phyloP scores from a whole-genome alignment of 2,888 invertebrate species.

The Hydriomena furcata region DNA sequence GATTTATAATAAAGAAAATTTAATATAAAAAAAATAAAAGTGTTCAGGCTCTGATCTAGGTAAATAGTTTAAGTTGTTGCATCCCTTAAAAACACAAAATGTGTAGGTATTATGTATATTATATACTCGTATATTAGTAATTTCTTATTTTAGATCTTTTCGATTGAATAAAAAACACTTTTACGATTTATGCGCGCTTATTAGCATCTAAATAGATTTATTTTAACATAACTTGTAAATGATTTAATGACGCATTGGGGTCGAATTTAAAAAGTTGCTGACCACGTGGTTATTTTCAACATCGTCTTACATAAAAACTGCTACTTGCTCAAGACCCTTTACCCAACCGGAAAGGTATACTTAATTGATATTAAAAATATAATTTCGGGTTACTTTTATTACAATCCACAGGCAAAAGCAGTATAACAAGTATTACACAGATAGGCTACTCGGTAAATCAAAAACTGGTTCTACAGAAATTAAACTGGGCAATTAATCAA shows the following conservation, averaged over 20 bases:
- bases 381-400: slow-evolving; percentile 7
- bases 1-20: too few species aligned
- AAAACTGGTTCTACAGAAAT: slow-evolving; percentile 49
- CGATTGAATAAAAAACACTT: too few species aligned
- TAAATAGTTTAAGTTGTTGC: too few species aligned
- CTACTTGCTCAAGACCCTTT: neutral
- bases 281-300: slow-evolving; percentile 6
- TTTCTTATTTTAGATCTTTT: too few species aligned
- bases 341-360: too few species aligned
- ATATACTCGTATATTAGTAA: too few species aligned
- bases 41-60: too few species aligned
- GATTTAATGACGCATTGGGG: slow-evolving; percentile 7
- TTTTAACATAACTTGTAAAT: too few species aligned
- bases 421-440: slow-evolving; percentile 36
- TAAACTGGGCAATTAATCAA: slow-evolving; percentile 39
- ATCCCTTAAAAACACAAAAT: too few species aligned
- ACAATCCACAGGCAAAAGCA: slow-evolving; percentile 25
- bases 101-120: too few species aligned
- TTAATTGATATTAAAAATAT: slow-evolving; percentile 2
- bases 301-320: neutral
- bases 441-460: slow-evolving; percentile 30
- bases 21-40: too few species aligned
- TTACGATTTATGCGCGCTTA: slow-evolving; percentile 1
- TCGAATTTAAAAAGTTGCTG: neutral
- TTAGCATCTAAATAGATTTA: slow-evolving; percentile 12